These are phyloP conservation scores for Anguilla rostrata DNA, from an alignment of 2,113 vertebrate species.

Conservation along the genomic window DNA sequence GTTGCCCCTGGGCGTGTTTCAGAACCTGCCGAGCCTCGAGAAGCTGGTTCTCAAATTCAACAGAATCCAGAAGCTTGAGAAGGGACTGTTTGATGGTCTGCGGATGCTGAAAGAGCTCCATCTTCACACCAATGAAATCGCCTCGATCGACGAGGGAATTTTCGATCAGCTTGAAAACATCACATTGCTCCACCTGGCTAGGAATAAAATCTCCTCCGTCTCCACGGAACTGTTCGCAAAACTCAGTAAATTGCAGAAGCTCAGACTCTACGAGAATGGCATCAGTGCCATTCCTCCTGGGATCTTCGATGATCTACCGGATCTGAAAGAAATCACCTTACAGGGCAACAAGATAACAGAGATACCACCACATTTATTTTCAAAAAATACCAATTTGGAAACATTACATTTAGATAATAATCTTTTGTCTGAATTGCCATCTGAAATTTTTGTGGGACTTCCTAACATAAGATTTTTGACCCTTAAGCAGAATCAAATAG, in stretches of 20 bases:
- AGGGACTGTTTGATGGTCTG: slow-evolving; percentile 70
- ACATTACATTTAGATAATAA: slow-evolving; percentile 61
- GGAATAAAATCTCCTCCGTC: slow-evolving; percentile 65
- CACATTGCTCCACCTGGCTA: slow-evolving; percentile 62
- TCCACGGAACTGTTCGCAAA: slow-evolving; percentile 61
- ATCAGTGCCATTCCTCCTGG: slow-evolving; percentile 63
- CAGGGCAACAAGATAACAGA: slow-evolving; percentile 59
- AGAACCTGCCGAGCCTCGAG: slow-evolving; percentile 59
- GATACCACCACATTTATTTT: slow-evolving; percentile 66
- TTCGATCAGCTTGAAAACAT: slow-evolving; percentile 73
- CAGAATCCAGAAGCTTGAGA: slow-evolving; percentile 56
- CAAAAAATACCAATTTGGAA: slow-evolving; percentile 62
- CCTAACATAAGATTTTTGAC: slow-evolving; percentile 61
- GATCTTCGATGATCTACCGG: slow-evolving; percentile 58
- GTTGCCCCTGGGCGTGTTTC: slow-evolving; percentile 67
- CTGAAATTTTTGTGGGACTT: slow-evolving; percentile 65
- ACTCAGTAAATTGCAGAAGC: slow-evolving; percentile 54
- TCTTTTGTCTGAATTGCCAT: slow-evolving; percentile 56
- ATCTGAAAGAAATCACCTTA: slow-evolving; percentile 67
- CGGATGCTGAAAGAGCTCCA: slow-evolving; percentile 52
- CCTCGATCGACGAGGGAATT: slow-evolving; percentile 65
- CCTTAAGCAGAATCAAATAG: slow-evolving; percentile 63
- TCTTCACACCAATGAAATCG: slow-evolving; percentile 66
- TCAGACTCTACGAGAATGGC: slow-evolving; percentile 74
- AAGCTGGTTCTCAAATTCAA: slow-evolving; percentile 66